Evolutionary conservation across 35 echinoderm and acorn worm species (phyloP), one percentile per base, ranked within the genome.

Genomic region (Ophiothrix spiculata): DNA sequence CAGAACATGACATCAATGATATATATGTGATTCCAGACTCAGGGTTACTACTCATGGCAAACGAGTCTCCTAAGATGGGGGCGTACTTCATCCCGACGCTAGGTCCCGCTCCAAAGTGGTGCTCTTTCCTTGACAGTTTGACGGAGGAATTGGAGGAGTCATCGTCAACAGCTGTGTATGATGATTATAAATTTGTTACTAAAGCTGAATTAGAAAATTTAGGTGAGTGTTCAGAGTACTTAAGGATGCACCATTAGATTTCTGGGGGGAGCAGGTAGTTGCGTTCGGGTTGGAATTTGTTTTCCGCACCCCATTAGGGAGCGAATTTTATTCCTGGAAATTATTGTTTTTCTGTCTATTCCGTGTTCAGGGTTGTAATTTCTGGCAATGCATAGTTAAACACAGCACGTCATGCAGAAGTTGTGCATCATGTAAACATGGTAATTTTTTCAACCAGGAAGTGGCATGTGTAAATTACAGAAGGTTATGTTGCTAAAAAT

Each of bases 121-220:
- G 95, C 82, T 90, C 95, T 0, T 98, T 98, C 82, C 76, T 98
- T 28, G 95, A 98, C 56, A 98, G 90, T 75, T 63, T 98, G 63
- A 94, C 95, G 10, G 95, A 98, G 77, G 95, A 98, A 60, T 79
- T 98, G 46, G 95, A 98, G 63, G 95, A 98, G 40, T 90, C 83
- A 39, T 39, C 95, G 1, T 64, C 77, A 76, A 60, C 88, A 0
- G 79, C 85, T 10, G 88, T 98, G 14, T 98, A 98, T 41, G 95
- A 98, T 83, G 95, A 98, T 75, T 98, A 98, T 86, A 98, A 98
- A 75, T 98, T 98, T 91, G 95, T 98, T 39, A 98, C 95, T 8
- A 93, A 90, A 46, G 35, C 86, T 23, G 95, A 98, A 33, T 88
- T 98, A 13, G 95, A 98, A 74, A 84, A 79, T 40, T 56, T 98